Conservation (phyloP, 2,797 vertebrate species). For the Cyprinella venusta region DNA sequence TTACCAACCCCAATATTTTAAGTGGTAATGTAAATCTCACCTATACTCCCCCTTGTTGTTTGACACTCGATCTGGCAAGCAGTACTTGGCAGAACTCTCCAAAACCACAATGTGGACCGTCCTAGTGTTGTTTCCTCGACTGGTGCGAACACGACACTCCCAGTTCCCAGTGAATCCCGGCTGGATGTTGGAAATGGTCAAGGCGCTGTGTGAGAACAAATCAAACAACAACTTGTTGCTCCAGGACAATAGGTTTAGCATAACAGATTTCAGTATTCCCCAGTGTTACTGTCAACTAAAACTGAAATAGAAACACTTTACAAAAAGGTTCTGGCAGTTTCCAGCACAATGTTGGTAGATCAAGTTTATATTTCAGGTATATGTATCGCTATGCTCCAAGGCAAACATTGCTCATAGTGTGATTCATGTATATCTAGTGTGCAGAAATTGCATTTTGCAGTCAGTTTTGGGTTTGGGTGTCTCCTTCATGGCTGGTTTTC, state of each 20-base stretch:
- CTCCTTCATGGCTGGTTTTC: neutral
- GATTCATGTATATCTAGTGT: slow-evolving; percentile 8
- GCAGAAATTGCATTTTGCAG: neutral
- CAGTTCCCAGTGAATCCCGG: slow-evolving; percentile 94
- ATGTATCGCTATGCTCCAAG: slow-evolving; percentile 20
- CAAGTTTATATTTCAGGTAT: neutral
- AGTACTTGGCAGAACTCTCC: slow-evolving; percentile 93
- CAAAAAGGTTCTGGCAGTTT: neutral
- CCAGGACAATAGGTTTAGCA: neutral
- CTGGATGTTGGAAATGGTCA: slow-evolving; percentile 98
- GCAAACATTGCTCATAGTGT: neutral
- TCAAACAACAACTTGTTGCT: neutral
- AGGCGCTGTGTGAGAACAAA: slow-evolving; percentile 75
- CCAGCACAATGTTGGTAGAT: neutral
- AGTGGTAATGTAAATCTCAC: slow-evolving; percentile 65
- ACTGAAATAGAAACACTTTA: neutral
- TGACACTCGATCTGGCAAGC: slow-evolving; percentile 86
- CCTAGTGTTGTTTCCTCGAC: slow-evolving; percentile 93
- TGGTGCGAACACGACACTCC: slow-evolving; percentile 93
- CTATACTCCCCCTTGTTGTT: slow-evolving; percentile 99
- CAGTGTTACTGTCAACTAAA: neutral
- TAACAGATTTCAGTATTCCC: neutral
- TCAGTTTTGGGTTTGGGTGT: neutral
- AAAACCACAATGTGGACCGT: slow-evolving; percentile 93
- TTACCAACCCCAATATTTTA: neutral